These are phyloP conservation scores for Zoanthus solanderi DNA, from an alignment of 92 coral and sea anemone genomes.

Conservation along the genomic window DNA sequence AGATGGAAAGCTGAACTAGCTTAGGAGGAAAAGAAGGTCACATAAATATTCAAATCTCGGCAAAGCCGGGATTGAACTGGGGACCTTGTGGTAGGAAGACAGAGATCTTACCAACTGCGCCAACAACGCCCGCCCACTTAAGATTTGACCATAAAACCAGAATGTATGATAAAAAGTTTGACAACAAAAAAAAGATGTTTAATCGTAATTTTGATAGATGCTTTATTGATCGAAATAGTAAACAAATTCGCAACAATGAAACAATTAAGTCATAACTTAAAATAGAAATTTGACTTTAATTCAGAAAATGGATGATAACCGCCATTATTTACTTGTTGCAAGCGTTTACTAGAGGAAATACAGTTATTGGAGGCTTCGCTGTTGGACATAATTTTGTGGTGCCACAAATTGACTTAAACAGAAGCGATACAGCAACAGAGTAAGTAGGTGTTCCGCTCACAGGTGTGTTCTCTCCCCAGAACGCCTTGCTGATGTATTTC, in stretches of 20 bases:
- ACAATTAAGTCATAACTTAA: neutral
- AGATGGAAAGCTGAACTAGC: too few species aligned
- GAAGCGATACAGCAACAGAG: neutral
- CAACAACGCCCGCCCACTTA: too few species aligned
- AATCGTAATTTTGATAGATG: neutral
- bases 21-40: too few species aligned
- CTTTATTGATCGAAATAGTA: neutral
- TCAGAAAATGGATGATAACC: neutral
- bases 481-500: constrained; percentile 18
- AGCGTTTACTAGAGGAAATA: neutral
- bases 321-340: neutral
- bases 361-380: neutral
- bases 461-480: constrained; percentile 25
- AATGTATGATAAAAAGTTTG: too few species aligned
- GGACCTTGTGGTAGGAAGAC: too few species aligned
- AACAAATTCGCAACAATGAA: neutral
- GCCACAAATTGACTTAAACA: neutral
- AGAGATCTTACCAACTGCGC: too few species aligned
- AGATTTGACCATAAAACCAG: too few species aligned
- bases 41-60: too few species aligned
- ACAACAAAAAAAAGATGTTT: too few species aligned
- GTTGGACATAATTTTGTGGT: neutral
- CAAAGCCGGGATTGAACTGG: too few species aligned
- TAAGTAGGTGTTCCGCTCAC: neutral
- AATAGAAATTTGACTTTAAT: neutral